Conservation (phyloP, 1,140 invertebrate species). For the Maconellicoccus hirsutus region DNA sequence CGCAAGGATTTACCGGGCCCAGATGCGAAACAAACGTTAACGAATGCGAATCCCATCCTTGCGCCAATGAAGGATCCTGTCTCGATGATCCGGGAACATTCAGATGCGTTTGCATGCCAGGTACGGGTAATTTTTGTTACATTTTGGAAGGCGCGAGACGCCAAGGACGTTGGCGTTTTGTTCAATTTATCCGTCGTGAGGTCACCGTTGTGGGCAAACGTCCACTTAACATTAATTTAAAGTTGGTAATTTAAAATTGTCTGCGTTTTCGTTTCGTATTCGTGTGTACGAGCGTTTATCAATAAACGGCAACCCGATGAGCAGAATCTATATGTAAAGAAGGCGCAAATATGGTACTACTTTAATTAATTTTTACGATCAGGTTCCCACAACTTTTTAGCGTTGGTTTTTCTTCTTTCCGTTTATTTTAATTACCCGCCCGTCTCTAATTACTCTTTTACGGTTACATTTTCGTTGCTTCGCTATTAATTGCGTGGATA, state of each 20-base stretch:
- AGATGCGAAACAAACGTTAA: slow-evolving; percentile 86
- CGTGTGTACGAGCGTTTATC: neutral
- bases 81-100: slow-evolving; percentile 89
- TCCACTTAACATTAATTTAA: slow-evolving; percentile 13
- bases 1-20: slow-evolving; percentile 80
- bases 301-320: neutral
- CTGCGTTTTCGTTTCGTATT: neutral
- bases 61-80: slow-evolving; percentile 86
- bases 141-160: neutral
- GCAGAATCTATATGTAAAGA: neutral
- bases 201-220: neutral
- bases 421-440: slow-evolving; percentile 14
- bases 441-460: slow-evolving; percentile 3
- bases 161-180: neutral
- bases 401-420: neutral
- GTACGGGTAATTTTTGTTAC: slow-evolving; percentile 43
- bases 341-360: neutral
- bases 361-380: slow-evolving; percentile 18
- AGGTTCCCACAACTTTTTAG: slow-evolving; percentile 18
- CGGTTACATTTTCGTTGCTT: neutral
- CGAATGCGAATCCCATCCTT: slow-evolving; percentile 89
- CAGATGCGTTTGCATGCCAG: slow-evolving; percentile 92
- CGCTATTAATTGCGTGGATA: neutral
- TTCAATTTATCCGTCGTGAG: neutral
- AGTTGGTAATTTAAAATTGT: neutral